phyloP scores from a whole-genome alignment of 64 coral and sea anemone species.

The Platygyra sinensis region DNA sequence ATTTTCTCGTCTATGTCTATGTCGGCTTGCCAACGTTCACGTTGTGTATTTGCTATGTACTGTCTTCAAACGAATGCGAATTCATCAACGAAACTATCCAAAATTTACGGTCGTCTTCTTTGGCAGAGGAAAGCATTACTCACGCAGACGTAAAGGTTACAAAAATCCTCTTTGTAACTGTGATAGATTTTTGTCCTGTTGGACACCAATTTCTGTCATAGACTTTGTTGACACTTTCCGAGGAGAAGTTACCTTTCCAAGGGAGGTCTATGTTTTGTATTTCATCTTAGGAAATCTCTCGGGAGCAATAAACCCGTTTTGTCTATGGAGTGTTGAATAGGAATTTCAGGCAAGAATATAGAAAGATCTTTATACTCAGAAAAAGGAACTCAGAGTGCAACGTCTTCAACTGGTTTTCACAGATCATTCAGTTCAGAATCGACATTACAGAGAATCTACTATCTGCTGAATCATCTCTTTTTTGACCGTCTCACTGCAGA shows the following conservation, averaged over 20 bases:
- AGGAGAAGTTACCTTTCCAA: slow-evolving; percentile 11
- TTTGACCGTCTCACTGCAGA: neutral
- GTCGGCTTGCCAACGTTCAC: slow-evolving; percentile 5
- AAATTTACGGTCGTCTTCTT: slow-evolving; percentile 2
- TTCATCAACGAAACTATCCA: slow-evolving; percentile 45
- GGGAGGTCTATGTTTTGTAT: slow-evolving; percentile 24
- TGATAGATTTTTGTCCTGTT: slow-evolving; percentile 20
- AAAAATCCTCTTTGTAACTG: slow-evolving; percentile 27
- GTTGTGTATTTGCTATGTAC: slow-evolving; percentile 54
- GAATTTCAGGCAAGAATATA: slow-evolving; percentile 33
- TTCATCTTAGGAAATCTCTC: slow-evolving; percentile 45
- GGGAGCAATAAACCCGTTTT: neutral
- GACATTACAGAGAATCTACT: neutral
- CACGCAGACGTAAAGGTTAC: slow-evolving; percentile 14
- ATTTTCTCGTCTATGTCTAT: slow-evolving; percentile 49
- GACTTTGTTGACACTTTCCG: slow-evolving; percentile 43
- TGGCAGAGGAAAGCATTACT: neutral
- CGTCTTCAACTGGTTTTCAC: neutral
- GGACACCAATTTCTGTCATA: slow-evolving; percentile 37
- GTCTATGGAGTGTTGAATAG: slow-evolving; percentile 24
- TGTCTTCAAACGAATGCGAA: slow-evolving; percentile 65
- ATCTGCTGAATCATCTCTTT: neutral
- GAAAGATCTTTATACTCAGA: neutral
- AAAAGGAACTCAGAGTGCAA: neutral
- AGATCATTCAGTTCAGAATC: neutral